These are phyloP conservation scores for Pterophyllum scalare DNA, from an alignment of 2,113 vertebrate species.

Conservation along the genomic window DNA sequence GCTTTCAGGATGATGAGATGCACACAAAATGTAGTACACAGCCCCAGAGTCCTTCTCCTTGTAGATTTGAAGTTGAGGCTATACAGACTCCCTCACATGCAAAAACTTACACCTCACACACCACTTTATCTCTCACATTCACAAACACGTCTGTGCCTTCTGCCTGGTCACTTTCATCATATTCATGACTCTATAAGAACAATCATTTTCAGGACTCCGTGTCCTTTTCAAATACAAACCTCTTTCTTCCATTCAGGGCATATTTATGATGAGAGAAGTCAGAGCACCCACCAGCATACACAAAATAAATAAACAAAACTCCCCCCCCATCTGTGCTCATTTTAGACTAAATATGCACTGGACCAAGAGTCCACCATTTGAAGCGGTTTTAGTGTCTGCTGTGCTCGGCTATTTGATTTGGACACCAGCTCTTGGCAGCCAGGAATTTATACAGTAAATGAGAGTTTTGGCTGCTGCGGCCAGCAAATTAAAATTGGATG, in stretches of 20 bases:
- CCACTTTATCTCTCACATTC: slow-evolving; percentile 12
- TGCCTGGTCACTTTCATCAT: slow-evolving; percentile 19
- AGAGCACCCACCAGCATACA: slow-evolving; percentile 20
- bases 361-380: slow-evolving; percentile 51
- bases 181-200: slow-evolving; percentile 33
- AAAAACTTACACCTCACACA: not conserved
- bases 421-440: slow-evolving; percentile 61
- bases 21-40: not conserved
- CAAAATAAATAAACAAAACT: not conserved
- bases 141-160: slow-evolving; percentile 10
- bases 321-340: slow-evolving; percentile 62
- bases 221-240: slow-evolving; percentile 36
- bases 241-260: slow-evolving; percentile 3
- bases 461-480: slow-evolving; percentile 65
- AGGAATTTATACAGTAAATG: slow-evolving; percentile 69
- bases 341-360: slow-evolving; percentile 59
- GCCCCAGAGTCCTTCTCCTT: not conserved
- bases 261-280: slow-evolving; percentile 47
- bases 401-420: slow-evolving; percentile 65
- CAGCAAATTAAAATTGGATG: slow-evolving; percentile 64
- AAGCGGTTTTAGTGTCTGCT: slow-evolving; percentile 56
- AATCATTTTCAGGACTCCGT: slow-evolving; percentile 32
- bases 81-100: not conserved
- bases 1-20: not conserved
- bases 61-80: not conserved